Evolutionary conservation across 2,888 invertebrate species (phyloP), one percentile per base, ranked within the genome.

Genomic region (Eristalis tenax): DNA sequence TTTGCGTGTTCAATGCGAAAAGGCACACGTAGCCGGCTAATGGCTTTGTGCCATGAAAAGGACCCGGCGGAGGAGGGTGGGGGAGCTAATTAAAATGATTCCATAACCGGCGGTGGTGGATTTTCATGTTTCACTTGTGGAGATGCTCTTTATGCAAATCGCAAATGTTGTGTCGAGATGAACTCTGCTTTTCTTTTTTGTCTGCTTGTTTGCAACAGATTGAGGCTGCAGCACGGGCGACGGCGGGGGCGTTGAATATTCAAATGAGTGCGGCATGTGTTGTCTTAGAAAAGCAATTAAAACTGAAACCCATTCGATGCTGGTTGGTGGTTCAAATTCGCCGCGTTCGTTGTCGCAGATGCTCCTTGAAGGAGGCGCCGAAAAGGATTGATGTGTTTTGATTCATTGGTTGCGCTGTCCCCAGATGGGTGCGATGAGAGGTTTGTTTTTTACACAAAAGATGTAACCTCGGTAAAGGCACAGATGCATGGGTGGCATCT

Each of bases 1-100:
- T 78, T 85, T 15, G 56, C 50, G 71, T 57, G 69, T 68, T 68
- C 64, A 32, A 80, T 69, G 38, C 28, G 22, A 73, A 71, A 68
- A 63, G 50, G 18, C 43, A 61, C 70, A 56, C 63, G 56, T 59
- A 59, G 50, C 50, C 18, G 18, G 23, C 56, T 56, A 43, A 74
- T 35, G 50, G 35, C 35, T 50, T 35, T 35, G 22, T 35, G 26
- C 26, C 26, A 69, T 43, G 26, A 63, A 73, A 79, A 74, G 74
- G 75, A 75, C 65, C 61, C 50, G 22, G 8, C 59, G 32, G 5
- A 43, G 4, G 43, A 4, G 15, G 43, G 43, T 43, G 43, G 6
- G 18, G 18, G 50, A 18, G 18, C 50, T 50, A n/a, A 71, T 61
- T 40, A 11, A 38, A 65, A 23, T 43, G 28, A 26, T 70, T 38